Conservation (phyloP, 2,797 vertebrate species). For the Benthosema pterotum region DNA sequence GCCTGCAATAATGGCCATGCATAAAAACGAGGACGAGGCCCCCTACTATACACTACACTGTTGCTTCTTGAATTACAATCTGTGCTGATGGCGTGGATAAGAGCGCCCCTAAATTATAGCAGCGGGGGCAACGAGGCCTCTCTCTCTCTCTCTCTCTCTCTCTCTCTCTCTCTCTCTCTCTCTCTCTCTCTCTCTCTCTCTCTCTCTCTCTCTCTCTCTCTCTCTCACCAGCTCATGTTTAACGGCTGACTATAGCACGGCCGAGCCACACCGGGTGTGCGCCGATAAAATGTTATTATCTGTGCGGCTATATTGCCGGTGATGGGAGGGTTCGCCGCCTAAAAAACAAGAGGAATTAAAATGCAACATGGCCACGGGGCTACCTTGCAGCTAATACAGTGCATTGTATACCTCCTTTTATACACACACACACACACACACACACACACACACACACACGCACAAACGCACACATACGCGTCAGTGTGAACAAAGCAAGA, state of each 20-base stretch:
- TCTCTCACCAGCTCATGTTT: slow-evolving; percentile 46
- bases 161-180: slow-evolving; percentile 24
- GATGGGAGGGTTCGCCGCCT: slow-evolving; percentile 66
- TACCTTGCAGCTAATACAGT: slow-evolving; percentile 31
- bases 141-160: slow-evolving; percentile 41
- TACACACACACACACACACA: neutral
- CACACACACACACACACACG: slow-evolving; percentile 1
- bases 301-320: slow-evolving; percentile 62
- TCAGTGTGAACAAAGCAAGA: too few species aligned
- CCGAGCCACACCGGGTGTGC: slow-evolving; percentile 57
- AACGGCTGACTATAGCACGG: slow-evolving; percentile 60
- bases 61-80: slow-evolving; percentile 86
- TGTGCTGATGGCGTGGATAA: slow-evolving; percentile 80
- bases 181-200: slow-evolving; percentile 10
- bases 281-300: slow-evolving; percentile 78
- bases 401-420: slow-evolving; percentile 30
- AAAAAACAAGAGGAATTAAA: slow-evolving; percentile 76
- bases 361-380: slow-evolving; percentile 60
- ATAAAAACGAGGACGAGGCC: slow-evolving; percentile 71
- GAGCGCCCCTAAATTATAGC: slow-evolving; percentile 80
- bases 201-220: neutral
- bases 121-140: slow-evolving; percentile 61
- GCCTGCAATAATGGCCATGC: slow-evolving; percentile 79
- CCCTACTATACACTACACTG: slow-evolving; percentile 77
- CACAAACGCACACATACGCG: slow-evolving; percentile 9